Evolutionary conservation across 1,140 invertebrate species (phyloP).

Genomic region (Lordiphosa stackelbergi): DNA sequence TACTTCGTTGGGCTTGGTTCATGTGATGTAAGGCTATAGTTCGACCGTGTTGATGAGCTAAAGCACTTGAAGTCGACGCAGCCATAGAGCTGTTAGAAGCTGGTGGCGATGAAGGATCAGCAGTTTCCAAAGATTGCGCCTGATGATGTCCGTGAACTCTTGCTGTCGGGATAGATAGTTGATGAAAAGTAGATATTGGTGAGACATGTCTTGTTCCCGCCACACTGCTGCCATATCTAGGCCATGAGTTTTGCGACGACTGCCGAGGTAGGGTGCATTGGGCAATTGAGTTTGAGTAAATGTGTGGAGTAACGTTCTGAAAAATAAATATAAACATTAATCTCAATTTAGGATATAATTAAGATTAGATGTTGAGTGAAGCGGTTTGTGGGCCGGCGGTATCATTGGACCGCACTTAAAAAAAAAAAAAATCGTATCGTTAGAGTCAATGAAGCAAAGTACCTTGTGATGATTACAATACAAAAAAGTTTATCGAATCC

Average conservation of each 20-base stretch:
- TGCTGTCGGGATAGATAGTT: conserved; percentile 77
- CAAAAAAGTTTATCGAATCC: too few species aligned
- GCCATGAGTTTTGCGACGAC: conserved; percentile 77
- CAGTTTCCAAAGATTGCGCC: conserved; percentile 31
- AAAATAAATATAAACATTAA: conserved; percentile 10
- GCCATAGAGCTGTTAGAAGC: conserved; percentile 53
- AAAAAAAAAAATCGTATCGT: too few species aligned
- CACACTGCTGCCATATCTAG: conserved; percentile 69
- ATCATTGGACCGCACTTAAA: too few species aligned
- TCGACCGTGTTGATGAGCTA: conserved; percentile 43
- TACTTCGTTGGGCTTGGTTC: conserved; percentile 50
- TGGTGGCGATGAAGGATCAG: conserved; percentile 43
- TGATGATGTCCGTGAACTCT: conserved; percentile 45
- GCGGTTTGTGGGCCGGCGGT: too few species aligned
- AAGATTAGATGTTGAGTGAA: too few species aligned
- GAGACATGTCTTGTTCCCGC: conserved; percentile 56
- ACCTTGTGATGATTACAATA: too few species aligned
- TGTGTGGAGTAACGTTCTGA: conserved; percentile 66
- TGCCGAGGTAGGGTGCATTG: conserved; percentile 78
- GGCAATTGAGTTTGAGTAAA: conserved; percentile 66
- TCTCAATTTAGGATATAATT: too few species aligned
- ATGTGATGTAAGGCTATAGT: conserved; percentile 71
- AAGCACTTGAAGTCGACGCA: conserved; percentile 49
- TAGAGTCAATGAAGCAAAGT: too few species aligned
- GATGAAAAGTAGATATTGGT: conserved; percentile 69